phyloP scores from a whole-genome alignment of 2,113 vertebrate species.

The Coracopsis vasa region DNA sequence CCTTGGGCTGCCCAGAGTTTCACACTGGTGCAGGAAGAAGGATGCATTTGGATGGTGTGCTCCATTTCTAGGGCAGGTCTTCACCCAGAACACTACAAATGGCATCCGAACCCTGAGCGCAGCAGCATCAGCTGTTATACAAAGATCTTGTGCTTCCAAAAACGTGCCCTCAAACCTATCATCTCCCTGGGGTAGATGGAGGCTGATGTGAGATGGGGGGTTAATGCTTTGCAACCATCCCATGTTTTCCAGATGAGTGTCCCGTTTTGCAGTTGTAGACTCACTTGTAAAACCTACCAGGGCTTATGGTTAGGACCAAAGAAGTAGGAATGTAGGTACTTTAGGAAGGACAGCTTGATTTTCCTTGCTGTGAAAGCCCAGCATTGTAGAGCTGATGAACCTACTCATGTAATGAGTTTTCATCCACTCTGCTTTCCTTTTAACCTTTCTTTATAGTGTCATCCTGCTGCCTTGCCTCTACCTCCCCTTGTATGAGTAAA shows the following conservation, averaged over 20 bases:
- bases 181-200: neutral
- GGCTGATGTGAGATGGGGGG: no score
- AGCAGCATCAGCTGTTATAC: neutral
- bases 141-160: neutral
- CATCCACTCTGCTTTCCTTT: neutral
- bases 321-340: neutral
- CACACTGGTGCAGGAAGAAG: neutral
- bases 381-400: neutral
- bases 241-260: fast-evolving
- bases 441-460: neutral
- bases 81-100: neutral
- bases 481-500: neutral
- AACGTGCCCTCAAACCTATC: fast-evolving
- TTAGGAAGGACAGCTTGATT: neutral
- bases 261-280: neutral
- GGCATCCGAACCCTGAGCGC: fast-evolving
- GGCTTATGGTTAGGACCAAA: neutral
- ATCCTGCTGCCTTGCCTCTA: neutral
- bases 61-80: neutral
- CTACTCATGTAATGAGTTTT: neutral
- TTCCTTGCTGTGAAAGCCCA: neutral
- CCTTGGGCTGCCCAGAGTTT: neutral
- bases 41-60: neutral
- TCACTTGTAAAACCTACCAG: neutral
- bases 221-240: neutral